These are phyloP conservation scores for Oreotrochilus melanogaster DNA, from an alignment of 2,113 vertebrate genomes.

Conservation along the genomic window DNA sequence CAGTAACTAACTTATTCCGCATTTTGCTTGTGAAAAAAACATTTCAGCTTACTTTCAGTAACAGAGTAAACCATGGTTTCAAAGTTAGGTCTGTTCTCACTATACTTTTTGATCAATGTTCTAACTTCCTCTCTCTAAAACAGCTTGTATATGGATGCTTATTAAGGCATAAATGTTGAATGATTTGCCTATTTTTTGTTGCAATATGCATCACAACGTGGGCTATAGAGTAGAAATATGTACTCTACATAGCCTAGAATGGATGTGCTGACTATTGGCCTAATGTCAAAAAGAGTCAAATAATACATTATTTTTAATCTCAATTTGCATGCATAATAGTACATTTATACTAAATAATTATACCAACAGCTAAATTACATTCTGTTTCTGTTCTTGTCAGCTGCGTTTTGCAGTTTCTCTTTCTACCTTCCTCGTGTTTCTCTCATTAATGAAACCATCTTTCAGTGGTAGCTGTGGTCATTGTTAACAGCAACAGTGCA, in stretches of 20 bases:
- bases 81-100: not conserved
- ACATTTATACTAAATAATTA: not conserved
- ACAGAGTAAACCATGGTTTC: not conserved
- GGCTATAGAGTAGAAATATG: not conserved
- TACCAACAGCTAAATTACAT: not conserved
- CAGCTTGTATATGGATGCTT: not conserved
- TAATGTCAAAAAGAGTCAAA: not conserved
- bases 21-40: not conserved
- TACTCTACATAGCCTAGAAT: not conserved
- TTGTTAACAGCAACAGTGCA: not conserved
- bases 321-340: not conserved
- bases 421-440: not conserved
- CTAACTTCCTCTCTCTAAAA: not conserved
- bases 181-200: not conserved
- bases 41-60: not conserved
- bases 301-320: not conserved
- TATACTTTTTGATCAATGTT: not conserved
- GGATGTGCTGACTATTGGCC: not conserved
- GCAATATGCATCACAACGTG: not conserved
- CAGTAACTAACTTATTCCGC: not conserved
- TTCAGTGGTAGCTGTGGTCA: not conserved
- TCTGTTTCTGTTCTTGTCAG: not conserved
- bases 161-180: not conserved
- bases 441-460: not conserved
- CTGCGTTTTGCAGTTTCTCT: not conserved